These are phyloP conservation scores for Rhodinocichla rosea DNA, from an alignment of 2,113 vertebrate genomes.

Conservation along the genomic window DNA sequence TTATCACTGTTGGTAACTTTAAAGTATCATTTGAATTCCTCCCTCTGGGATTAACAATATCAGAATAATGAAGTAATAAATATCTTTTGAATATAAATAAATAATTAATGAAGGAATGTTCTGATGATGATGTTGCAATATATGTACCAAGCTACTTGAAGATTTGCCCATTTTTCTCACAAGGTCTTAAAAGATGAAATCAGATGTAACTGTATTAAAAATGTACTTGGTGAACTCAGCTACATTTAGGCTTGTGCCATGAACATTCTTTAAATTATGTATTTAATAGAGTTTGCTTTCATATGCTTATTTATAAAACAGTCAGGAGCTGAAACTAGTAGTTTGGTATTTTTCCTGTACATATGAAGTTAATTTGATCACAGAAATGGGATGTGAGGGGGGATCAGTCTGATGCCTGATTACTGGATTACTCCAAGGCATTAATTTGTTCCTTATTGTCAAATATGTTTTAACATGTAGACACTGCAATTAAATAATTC, in stretches of 20 bases:
- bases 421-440: background rate
- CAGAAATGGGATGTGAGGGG: background rate
- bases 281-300: background rate
- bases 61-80: background rate
- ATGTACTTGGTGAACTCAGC: background rate
- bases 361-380: background rate
- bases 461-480: background rate
- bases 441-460: background rate
- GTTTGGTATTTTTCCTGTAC: background rate
- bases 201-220: background rate
- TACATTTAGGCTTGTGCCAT: background rate
- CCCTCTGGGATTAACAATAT: background rate
- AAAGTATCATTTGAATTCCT: background rate
- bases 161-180: background rate
- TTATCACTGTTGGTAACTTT: background rate
- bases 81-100: background rate
- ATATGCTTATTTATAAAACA: background rate
- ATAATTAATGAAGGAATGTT: background rate
- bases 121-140: background rate
- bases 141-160: background rate
- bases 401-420: background rate
- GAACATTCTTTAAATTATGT: background rate
- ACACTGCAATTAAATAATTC: background rate
- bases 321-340: background rate
- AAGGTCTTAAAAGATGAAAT: background rate